Conservation (phyloP, 2,797 vertebrate genomes). For the Alca torda region DNA sequence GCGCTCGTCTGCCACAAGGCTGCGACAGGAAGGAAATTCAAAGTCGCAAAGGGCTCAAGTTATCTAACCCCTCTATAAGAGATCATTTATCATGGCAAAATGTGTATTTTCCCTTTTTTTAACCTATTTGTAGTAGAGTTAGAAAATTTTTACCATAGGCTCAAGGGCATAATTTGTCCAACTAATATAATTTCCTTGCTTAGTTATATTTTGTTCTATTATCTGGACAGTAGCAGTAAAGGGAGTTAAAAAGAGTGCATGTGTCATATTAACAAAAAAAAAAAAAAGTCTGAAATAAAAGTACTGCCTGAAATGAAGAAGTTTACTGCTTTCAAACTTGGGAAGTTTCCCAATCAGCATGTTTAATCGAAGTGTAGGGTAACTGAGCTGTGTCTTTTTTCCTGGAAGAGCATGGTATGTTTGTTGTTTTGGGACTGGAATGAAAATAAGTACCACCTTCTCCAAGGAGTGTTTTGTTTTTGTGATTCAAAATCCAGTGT, state of each 20-base stretch:
- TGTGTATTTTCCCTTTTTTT: background rate
- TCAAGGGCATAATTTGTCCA: background rate
- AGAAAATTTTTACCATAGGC: background rate
- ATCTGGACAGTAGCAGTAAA: background rate
- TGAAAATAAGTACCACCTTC: background rate
- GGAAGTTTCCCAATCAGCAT: background rate
- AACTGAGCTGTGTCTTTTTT: background rate
- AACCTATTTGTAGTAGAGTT: background rate
- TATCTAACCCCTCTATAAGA: background rate
- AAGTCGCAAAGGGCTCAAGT: background rate
- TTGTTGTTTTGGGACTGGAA: background rate
- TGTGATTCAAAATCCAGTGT: background rate
- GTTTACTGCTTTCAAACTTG: background rate
- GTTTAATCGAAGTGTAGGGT: background rate
- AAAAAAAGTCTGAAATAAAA: background rate
- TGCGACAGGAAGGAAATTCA: background rate
- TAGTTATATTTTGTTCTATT: background rate
- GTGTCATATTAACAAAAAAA: background rate
- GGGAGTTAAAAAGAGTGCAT: background rate
- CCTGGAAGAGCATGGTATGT: background rate
- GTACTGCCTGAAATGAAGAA: background rate
- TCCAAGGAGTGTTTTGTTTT: background rate
- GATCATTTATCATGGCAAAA: background rate
- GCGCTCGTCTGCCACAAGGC: background rate
- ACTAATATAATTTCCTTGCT: background rate